Evolutionary conservation across 2,797 vertebrate genomes (phyloP).

Genomic region (Anisognathus igniventris): DNA sequence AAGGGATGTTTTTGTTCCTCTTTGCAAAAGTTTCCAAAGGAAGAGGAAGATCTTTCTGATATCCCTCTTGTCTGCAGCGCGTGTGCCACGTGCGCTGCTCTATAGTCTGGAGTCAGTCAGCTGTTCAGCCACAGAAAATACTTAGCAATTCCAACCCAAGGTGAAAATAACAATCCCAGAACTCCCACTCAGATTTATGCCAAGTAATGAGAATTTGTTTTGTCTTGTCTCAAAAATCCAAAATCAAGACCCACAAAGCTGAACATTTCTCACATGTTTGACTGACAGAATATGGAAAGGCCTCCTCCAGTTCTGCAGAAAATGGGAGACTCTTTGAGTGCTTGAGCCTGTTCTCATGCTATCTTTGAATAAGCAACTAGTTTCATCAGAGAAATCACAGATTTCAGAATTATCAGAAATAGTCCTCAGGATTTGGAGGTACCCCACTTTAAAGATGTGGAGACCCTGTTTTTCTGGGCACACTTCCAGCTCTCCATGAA

Average conservation of each 20-base stretch:
- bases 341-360: background rate
- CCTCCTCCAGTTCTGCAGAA: background rate
- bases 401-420: background rate
- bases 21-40: constrained; percentile 59
- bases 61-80: background rate
- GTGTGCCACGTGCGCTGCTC: background rate
- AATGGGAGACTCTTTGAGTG: background rate
- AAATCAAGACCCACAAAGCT: background rate
- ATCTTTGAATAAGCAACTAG: background rate
- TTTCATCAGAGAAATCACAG: background rate
- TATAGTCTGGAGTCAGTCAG: background rate
- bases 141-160: background rate
- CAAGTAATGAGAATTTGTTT: background rate
- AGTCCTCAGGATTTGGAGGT: background rate
- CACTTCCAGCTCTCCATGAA: background rate
- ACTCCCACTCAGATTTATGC: background rate
- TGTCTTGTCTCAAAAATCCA: background rate
- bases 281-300: background rate
- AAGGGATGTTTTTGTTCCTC: constrained; percentile 57
- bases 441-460: background rate
- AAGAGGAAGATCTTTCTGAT: constrained; percentile 53
- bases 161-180: background rate
- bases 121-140: background rate
- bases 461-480: background rate
- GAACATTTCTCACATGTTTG: background rate